A percentile compares a stretch with the other conserved stretches of the same genome.
phyloP scores from a whole-genome alignment of 2,113 vertebrate species.

The Hylia prasina region DNA sequence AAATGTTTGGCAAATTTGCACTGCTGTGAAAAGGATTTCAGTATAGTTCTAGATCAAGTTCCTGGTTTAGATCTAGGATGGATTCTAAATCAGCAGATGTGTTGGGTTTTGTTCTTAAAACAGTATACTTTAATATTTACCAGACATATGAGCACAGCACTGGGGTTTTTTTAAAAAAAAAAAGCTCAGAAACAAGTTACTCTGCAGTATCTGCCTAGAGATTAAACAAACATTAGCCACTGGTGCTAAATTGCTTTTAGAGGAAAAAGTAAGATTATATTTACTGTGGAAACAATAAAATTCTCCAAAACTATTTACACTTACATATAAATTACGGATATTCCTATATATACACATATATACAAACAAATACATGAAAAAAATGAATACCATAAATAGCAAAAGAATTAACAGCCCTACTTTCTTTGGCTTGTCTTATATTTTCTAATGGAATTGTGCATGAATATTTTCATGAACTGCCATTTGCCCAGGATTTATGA shows the following conservation, averaged over 20 bases:
- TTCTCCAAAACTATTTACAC: background rate
- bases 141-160: background rate
- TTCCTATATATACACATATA: too few relatives aligned
- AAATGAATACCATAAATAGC: background rate
- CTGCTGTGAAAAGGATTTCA: background rate
- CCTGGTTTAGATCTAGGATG: background rate
- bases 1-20: background rate
- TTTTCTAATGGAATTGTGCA: background rate
- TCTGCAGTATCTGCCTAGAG: background rate
- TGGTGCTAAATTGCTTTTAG: background rate
- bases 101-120: background rate
- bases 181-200: background rate
- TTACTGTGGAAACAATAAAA: background rate
- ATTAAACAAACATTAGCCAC: background rate
- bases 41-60: background rate
- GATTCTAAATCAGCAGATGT: background rate
- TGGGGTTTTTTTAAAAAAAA: too few relatives aligned
- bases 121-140: background rate
- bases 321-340: background rate
- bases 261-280: background rate
- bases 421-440: background rate
- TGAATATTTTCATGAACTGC: background rate
- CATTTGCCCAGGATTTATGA: background rate
- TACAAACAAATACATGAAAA: background rate
- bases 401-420: background rate